Base-by-base conservation (phyloP, 2,797 vertebrate genomes). In the Mus caroli region DNA sequence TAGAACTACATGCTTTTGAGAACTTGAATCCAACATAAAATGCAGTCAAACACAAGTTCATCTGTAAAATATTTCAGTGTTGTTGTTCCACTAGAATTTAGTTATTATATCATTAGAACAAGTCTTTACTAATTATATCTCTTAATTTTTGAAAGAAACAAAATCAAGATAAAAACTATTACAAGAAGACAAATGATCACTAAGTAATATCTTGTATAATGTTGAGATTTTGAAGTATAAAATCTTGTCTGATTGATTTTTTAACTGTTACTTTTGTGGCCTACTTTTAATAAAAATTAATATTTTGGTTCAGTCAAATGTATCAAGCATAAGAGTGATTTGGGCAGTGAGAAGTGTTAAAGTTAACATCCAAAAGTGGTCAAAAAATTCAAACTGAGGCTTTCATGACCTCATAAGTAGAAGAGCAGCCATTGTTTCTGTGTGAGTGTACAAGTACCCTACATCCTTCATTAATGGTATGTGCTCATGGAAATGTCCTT, bases 401-500 rank as follows among this genome's bases (percentile, higher is more conserved):
- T 3, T 62, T 94, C 31, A 71, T 83, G 79, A 92, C 71, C 83
- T 94, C 78, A 40, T 40, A 90, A 79, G 43, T 34, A 91, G 46
- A 64, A 96, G 22, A 67, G 75, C 22, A 94, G 58, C 76, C 73
- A 77, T 75, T 92, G 67, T 87, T 94, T 91, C 46, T 78, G 56
- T 54, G 5, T 71, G 52, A 88, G 67, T 87, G 37, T 92, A 77
- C 43, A 95, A 92, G 43, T 46, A 11, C 22, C 56, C 58, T 94
- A 56, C 37, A 19, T 15, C 56, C 77, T 80, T 95, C 90, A 95
- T 95, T 94, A 94, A 96, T 64, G 24, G 58, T 84, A 31, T 92
- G 67, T 92, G 90, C 84, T 95, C 71, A n/a, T 92, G 91, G 34
- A 92, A 97, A 86, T 87, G 77, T 73, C 96, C 77, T 94, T 95